Percentiles rank a stretch among this genome's conserved stretches.
phyloP scores from a whole-genome alignment of 2,113 vertebrate genomes.

The Chloroceryle aenea region DNA sequence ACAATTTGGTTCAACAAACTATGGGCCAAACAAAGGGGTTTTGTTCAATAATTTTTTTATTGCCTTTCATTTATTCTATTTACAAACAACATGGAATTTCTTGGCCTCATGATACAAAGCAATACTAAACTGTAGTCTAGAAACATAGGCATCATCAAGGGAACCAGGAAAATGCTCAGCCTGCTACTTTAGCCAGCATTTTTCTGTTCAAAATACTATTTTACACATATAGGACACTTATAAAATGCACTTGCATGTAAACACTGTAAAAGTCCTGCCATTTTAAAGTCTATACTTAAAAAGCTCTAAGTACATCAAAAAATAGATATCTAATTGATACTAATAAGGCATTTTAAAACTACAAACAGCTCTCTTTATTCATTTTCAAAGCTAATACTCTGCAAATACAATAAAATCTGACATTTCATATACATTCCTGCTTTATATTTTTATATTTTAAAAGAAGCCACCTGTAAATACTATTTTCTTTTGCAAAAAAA shows the following conservation, averaged over 20 bases:
- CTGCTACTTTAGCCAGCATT: constrained; percentile 75
- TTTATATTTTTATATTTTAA: constrained; percentile 92
- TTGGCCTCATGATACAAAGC: constrained; percentile 90
- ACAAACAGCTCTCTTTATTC: constrained; percentile 91
- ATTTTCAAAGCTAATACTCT: constrained; percentile 94
- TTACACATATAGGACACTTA: constrained; percentile 90
- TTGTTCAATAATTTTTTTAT: constrained; percentile 94
- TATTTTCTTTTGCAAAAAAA: constrained; percentile 89
- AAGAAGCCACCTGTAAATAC: constrained; percentile 94
- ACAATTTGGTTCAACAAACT: constrained; percentile 89
- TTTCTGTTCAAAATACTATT: constrained; percentile 84
- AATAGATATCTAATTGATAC: constrained; percentile 91
- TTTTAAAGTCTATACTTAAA: constrained; percentile 89
- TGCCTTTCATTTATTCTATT: constrained; percentile 93
- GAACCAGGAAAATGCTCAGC: constrained; percentile 79
- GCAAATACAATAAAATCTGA: constrained; percentile 95
- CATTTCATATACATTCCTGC: constrained; percentile 97
- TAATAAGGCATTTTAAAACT: constrained; percentile 93
- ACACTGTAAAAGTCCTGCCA: constrained; percentile 93
- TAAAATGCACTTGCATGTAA: constrained; percentile 96
- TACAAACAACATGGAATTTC: constrained; percentile 91
- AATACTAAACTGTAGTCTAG: constrained; percentile 86
- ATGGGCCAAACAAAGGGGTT: constrained; percentile 87
- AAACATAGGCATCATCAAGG: constrained; percentile 81
- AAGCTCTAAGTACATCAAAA: constrained; percentile 95